These are phyloP conservation scores for Acronicta alni DNA, from an alignment of 2,888 invertebrate genomes.

Conservation along the genomic window DNA sequence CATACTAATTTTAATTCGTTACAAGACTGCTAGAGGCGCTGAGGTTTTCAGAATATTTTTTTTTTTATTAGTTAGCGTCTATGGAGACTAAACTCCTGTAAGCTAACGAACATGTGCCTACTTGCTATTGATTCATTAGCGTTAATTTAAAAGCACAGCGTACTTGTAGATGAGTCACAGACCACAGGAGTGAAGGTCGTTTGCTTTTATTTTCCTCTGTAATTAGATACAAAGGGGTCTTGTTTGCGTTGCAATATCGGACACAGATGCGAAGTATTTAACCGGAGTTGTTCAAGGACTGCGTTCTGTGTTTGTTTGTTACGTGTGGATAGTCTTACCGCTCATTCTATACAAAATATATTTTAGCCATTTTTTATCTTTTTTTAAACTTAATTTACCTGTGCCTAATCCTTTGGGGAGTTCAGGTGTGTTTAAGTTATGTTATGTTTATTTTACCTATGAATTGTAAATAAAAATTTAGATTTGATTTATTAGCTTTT, in stretches of 20 bases:
- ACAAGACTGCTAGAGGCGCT: too few relatives aligned
- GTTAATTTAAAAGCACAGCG: slow-evolving; percentile 2
- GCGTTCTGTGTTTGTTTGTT: not conserved
- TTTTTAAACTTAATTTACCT: too few relatives aligned
- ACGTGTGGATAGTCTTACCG: slow-evolving; percentile 3
- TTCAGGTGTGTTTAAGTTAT: too few relatives aligned
- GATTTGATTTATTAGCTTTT: too few relatives aligned
- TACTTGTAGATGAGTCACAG: slow-evolving; percentile 41
- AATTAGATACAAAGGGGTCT: slow-evolving; percentile 72
- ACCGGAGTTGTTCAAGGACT: slow-evolving; percentile 35
- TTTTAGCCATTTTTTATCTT: too few relatives aligned
- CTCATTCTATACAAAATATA: not conserved
- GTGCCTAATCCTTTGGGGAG: too few relatives aligned
- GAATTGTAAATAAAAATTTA: too few relatives aligned
- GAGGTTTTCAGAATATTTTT: too few relatives aligned
- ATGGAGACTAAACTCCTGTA: not conserved
- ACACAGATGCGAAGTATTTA: slow-evolving; percentile 52
- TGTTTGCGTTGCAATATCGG: slow-evolving; percentile 59
- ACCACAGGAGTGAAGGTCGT: slow-evolving; percentile 32
- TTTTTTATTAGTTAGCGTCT: too few relatives aligned
- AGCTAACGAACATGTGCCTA: too few relatives aligned
- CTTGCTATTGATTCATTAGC: slow-evolving; percentile 4
- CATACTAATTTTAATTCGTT: too few relatives aligned
- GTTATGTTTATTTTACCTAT: too few relatives aligned
- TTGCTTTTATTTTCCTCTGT: slow-evolving; percentile 51